These are phyloP conservation scores for Hipposideros larvatus DNA, from an alignment of 2,797 vertebrate species.

Conservation along the genomic window DNA sequence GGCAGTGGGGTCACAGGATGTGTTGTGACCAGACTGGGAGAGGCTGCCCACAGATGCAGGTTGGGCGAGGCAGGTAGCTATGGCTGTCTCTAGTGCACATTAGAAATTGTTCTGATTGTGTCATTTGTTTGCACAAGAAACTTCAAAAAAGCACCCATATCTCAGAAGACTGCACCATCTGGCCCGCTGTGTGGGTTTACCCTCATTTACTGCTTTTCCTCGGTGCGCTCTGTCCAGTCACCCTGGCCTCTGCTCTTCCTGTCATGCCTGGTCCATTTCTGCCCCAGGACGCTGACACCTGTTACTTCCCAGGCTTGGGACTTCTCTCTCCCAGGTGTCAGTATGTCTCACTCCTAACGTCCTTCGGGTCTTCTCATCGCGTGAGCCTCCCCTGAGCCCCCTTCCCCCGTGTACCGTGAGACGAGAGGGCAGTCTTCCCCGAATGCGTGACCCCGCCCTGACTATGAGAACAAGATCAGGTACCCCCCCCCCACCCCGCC, in stretches of 20 bases:
- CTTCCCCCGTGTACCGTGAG: fast-evolving
- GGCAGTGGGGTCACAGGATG: too few species aligned
- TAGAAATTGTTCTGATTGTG: too few species aligned
- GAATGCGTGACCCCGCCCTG: too few species aligned
- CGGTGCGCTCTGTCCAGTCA: fast-evolving
- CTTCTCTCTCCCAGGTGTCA: too few species aligned
- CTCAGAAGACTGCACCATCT: not conserved
- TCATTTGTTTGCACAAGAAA: not conserved
- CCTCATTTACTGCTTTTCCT: too few species aligned
- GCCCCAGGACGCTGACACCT: not conserved
- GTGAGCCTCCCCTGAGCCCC: not conserved
- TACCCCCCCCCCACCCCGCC: too few species aligned
- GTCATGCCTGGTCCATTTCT: fast-evolving
- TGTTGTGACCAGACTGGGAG: not conserved
- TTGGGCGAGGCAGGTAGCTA: fast-evolving
- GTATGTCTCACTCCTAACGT: not conserved
- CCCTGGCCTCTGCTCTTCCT: too few species aligned
- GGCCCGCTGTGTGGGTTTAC: fast-evolving
- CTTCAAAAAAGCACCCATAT: not conserved
- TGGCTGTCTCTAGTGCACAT: too few species aligned
- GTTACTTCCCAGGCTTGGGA: not conserved
- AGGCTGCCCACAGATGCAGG: not conserved
- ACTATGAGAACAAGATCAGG: fast-evolving
- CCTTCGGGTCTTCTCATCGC: too few species aligned
- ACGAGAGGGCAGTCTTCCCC: too few species aligned